phyloP scores from a whole-genome alignment of 2,797 vertebrate genomes.

The Huso huso region DNA sequence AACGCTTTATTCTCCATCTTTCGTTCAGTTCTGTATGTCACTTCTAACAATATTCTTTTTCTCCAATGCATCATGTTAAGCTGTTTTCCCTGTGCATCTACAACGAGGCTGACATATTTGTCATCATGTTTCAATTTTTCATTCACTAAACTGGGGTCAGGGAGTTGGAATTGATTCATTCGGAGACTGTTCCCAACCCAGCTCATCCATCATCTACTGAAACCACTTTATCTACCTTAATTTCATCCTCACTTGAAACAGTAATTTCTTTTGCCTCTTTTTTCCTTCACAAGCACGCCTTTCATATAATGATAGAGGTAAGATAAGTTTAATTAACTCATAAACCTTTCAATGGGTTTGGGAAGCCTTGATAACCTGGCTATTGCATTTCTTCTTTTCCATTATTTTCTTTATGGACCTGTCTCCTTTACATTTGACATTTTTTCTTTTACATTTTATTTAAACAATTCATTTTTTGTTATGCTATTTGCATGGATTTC shows the following conservation, averaged over 20 bases:
- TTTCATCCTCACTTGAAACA: constrained; percentile 61
- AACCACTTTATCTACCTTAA: constrained; percentile 46
- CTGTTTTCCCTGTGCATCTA: neutral
- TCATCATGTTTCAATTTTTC: constrained; percentile 38
- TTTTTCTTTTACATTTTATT: constrained; percentile 12
- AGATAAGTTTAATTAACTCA: constrained; percentile 69
- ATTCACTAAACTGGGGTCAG: constrained; percentile 30
- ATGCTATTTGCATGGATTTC: constrained; percentile 47
- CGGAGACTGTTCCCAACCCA: constrained; percentile 26
- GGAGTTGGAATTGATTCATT: constrained; percentile 40
- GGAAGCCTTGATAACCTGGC: constrained; percentile 9
- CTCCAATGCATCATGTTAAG: neutral
- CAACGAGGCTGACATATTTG: constrained; percentile 30
- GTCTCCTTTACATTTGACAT: constrained; percentile 2
- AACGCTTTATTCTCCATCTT: constrained; percentile 1
- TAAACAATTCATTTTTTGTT: constrained; percentile 23
- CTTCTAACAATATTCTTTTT: constrained; percentile 3
- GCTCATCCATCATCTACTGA: constrained; percentile 27
- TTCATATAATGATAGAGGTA: constrained; percentile 99
- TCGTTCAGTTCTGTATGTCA: constrained; percentile 2
- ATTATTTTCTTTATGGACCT: constrained; percentile 17
- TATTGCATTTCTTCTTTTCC: constrained; percentile 16
- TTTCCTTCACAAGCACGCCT: constrained; percentile 89
- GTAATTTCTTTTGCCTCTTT: constrained; percentile 78
- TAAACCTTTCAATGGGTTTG: constrained; percentile 24